phyloP scores from a whole-genome alignment of 2,113 vertebrate genomes.

The Orthonyx spaldingii region DNA sequence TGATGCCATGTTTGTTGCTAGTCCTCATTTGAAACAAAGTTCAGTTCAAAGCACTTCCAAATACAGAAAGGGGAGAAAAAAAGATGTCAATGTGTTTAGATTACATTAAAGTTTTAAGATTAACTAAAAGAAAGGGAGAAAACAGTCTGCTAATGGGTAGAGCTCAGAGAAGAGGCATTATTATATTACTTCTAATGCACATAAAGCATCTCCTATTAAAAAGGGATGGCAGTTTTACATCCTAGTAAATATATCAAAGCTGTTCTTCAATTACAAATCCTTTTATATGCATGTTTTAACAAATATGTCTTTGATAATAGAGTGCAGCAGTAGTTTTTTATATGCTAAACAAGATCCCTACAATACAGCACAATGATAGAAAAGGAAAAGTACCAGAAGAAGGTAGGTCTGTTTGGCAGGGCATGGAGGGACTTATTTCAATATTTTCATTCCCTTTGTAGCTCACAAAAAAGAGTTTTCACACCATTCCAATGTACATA shows the following conservation, averaged over 20 bases:
- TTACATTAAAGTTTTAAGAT: slow-evolving; percentile 74
- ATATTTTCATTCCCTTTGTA: not conserved
- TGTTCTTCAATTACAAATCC: slow-evolving; percentile 73
- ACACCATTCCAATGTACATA: not conserved
- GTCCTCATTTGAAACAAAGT: slow-evolving; percentile 33
- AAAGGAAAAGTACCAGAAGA: not conserved
- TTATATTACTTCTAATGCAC: slow-evolving; percentile 74
- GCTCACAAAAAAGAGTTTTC: not conserved
- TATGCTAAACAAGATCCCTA: slow-evolving; percentile 47
- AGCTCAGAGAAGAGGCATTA: slow-evolving; percentile 69
- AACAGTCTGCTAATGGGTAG: slow-evolving; percentile 61
- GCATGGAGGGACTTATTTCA: not conserved
- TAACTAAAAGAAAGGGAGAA: slow-evolving; percentile 67
- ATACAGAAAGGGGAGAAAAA: not conserved
- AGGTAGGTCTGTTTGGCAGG: not conserved
- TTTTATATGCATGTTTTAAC: slow-evolving; percentile 76
- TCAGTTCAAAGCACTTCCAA: slow-evolving; percentile 45
- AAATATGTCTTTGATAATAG: slow-evolving; percentile 75
- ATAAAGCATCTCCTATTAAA: slow-evolving; percentile 75
- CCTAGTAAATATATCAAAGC: slow-evolving; percentile 78
- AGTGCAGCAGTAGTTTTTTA: slow-evolving; percentile 62
- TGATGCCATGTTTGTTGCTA: not conserved
- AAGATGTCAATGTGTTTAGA: slow-evolving; percentile 69
- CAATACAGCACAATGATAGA: not conserved
- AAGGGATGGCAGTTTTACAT: slow-evolving; percentile 71